A percentile compares a stretch with the other conserved stretches of the same genome.
Evolutionary conservation across 2,888 invertebrate species (phyloP).

Genomic region (Sussaba pulchella): DNA sequence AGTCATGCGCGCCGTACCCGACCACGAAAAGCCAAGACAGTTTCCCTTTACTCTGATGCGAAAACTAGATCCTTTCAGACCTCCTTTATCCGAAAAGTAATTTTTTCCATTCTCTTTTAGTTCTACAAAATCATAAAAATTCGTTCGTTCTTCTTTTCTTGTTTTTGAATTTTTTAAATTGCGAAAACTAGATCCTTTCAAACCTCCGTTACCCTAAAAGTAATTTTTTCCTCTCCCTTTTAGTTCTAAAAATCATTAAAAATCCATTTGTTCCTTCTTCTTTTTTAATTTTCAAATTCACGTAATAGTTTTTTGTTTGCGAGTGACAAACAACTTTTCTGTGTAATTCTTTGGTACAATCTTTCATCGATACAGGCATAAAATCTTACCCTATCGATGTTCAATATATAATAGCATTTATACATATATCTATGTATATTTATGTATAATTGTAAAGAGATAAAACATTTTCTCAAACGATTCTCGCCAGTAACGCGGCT

Average conservation of each 20-base stretch:
- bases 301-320: neutral
- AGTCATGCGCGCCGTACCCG: conserved; percentile 13
- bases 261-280: neutral
- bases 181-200: conserved; percentile 17
- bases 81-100: neutral
- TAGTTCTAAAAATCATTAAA: too few species aligned
- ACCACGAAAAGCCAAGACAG: neutral
- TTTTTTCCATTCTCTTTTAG: neutral
- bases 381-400: conserved; percentile 34
- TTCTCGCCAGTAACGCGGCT: conserved; percentile 47
- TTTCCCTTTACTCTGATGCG: neutral
- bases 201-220: neutral
- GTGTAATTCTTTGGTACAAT: conserved; percentile 37
- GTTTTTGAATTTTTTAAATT: too few species aligned
- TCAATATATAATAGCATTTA: conserved; percentile 27
- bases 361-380: conserved; percentile 32
- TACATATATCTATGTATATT: conserved; percentile 64
- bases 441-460: conserved; percentile 62
- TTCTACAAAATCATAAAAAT: too few species aligned
- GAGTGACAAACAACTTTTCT: neutral
- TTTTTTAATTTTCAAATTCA: neutral
- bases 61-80: conserved; percentile 20
- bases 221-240: neutral
- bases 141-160: too few species aligned
- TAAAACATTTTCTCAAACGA: conserved; percentile 54